A percentile compares a stretch with the other conserved stretches of the same genome.
phyloP scores from a whole-genome alignment of 2,797 vertebrate genomes.

The Lacerta agilis region DNA sequence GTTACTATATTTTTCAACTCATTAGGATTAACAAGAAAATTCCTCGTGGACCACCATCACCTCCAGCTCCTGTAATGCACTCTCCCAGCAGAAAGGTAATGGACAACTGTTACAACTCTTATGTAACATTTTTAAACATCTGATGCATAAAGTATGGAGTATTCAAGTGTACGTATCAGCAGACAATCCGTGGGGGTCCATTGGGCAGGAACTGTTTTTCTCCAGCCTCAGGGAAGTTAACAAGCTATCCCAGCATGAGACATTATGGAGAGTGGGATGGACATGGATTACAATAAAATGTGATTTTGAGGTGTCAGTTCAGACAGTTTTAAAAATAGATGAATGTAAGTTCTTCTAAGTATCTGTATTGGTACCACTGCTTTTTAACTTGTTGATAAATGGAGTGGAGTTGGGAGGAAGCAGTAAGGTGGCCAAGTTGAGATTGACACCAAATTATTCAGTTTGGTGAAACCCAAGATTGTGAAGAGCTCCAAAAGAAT shows the following conservation, averaged over 20 bases:
- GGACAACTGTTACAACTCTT: conserved; percentile 1
- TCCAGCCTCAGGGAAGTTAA: neutral
- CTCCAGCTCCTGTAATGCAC: conserved; percentile 97
- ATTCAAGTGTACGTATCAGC: accelerated
- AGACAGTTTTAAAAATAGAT: neutral
- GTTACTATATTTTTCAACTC: conserved; percentile 53
- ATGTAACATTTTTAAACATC: conserved; percentile 6
- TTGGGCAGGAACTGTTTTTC: neutral
- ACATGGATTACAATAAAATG: neutral
- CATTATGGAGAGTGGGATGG: neutral
- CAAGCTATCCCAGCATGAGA: neutral
- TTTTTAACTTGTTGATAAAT: neutral
- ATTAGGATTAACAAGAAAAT: conserved; percentile 99
- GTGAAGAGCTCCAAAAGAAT: neutral
- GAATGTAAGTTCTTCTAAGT: neutral
- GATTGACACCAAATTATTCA: neutral
- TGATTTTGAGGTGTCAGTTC: neutral
- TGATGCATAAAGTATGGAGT: neutral
- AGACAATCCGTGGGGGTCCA: neutral
- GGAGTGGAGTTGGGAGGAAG: neutral
- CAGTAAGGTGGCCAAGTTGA: neutral
- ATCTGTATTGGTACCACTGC: neutral
- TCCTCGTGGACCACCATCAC: conserved; percentile 95
- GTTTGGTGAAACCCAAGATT: neutral
- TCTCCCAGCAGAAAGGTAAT: conserved; percentile 98